These are phyloP conservation scores for Drosophila anomelani DNA, from an alignment of 2,888 invertebrate genomes.

Conservation along the genomic window DNA sequence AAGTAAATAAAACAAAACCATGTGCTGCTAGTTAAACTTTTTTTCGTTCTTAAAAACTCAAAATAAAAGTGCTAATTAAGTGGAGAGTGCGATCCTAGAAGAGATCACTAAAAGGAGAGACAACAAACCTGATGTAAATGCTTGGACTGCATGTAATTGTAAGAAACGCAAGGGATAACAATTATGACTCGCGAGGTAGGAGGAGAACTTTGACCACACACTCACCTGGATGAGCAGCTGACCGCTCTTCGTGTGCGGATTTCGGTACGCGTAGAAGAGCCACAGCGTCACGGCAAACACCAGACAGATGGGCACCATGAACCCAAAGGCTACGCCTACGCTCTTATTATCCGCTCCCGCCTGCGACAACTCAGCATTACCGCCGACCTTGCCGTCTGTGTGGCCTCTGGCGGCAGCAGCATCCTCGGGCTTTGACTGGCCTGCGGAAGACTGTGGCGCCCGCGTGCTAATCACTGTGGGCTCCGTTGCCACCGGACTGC, in stretches of 20 bases:
- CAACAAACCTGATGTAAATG: slow-evolving; percentile 84
- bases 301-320: slow-evolving; percentile 89
- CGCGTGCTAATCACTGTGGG: slow-evolving; percentile 55
- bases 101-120: not conserved
- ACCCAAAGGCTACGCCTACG: slow-evolving; percentile 86
- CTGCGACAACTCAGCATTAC: slow-evolving; percentile 45
- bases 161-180: slow-evolving; percentile 13
- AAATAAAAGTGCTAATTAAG: not conserved
- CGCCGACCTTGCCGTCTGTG: slow-evolving; percentile 44
- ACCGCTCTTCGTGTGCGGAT: slow-evolving; percentile 97
- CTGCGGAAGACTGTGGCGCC: slow-evolving; percentile 1
- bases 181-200: not conserved
- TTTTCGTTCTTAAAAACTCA: not conserved
- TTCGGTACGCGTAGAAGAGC: slow-evolving; percentile 97
- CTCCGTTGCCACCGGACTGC: slow-evolving; percentile 48
- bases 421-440: slow-evolving; percentile 9
- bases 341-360: slow-evolving; percentile 68
- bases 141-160: slow-evolving; percentile 83
- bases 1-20: too few species aligned
- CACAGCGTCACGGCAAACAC: slow-evolving; percentile 90
- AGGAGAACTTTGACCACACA: slow-evolving; percentile 20
- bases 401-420: not conserved
- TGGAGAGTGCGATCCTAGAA: not conserved
- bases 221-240: slow-evolving; percentile 97
- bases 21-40: not conserved